A percentile compares a stretch with the other conserved stretches of the same genome.
These are phyloP conservation scores for Heliopora coerulea DNA, from an alignment of 92 coral and sea anemone species.

Conservation along the genomic window DNA sequence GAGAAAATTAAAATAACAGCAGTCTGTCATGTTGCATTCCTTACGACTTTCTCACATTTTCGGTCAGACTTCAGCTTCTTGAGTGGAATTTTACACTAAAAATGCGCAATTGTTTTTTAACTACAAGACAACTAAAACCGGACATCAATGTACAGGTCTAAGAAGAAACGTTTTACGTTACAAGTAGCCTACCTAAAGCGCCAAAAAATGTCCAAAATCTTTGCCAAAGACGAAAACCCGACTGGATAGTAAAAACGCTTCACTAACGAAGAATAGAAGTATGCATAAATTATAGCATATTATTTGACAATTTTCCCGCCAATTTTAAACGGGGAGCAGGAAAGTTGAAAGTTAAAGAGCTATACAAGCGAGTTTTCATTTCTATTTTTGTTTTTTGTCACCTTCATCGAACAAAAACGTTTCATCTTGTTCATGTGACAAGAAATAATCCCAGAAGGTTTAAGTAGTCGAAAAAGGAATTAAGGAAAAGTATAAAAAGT, in stretches of 20 bases:
- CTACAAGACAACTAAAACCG: no score
- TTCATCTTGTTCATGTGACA: no score
- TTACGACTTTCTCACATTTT: no score
- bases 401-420: background rate
- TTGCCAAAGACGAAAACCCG: background rate
- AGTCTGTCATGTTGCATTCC: no score
- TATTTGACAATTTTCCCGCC: slow-evolving; percentile 26
- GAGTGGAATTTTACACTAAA: no score
- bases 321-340: background rate
- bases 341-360: no score
- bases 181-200: background rate
- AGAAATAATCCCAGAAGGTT: background rate
- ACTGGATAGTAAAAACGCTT: no score
- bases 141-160: background rate
- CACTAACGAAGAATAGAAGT: no score
- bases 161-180: background rate
- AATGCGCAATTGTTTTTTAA: no score
- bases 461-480: background rate
- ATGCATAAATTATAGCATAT: slow-evolving; percentile 34
- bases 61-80: no score
- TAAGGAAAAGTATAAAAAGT: background rate
- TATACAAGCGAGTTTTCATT: background rate
- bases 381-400: background rate
- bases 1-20: no score
- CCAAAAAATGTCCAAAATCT: background rate